Percentiles rank a stretch among this genome's conserved stretches.
These are phyloP conservation scores for Paramuricea clavata DNA, from an alignment of 92 coral and sea anemone genomes.

Conservation along the genomic window DNA sequence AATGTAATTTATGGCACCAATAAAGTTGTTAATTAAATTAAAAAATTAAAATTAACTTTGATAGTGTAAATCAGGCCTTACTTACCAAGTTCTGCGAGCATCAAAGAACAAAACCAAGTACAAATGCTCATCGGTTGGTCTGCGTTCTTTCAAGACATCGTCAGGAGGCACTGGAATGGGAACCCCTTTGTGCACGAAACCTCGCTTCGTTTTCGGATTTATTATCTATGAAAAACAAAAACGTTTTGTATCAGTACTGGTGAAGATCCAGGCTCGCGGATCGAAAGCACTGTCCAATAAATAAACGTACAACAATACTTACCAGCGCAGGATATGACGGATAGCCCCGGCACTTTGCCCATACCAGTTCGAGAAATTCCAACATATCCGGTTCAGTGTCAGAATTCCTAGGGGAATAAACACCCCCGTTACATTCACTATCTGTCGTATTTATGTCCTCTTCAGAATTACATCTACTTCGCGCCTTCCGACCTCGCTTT, in stretches of 20 bases:
- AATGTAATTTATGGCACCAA: too few species aligned
- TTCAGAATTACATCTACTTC: slow-evolving; percentile 88
- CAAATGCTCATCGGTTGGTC: slow-evolving; percentile 87
- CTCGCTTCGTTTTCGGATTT: slow-evolving; percentile 96
- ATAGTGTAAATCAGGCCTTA: not conserved
- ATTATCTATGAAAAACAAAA: slow-evolving; percentile 74
- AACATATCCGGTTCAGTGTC: slow-evolving; percentile 82
- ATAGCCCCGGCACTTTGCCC: slow-evolving; percentile 99
- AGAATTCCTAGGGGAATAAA: slow-evolving; percentile 74
- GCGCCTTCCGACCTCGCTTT: slow-evolving; percentile 81
- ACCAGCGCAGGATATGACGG: slow-evolving; percentile 99
- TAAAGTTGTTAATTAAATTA: not conserved
- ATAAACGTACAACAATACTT: slow-evolving; percentile 6
- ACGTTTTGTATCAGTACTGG: too few species aligned
- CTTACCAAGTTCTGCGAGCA: slow-evolving; percentile 96
- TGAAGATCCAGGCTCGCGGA: too few species aligned
- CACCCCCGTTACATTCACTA: slow-evolving; percentile 87
- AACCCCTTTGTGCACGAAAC: slow-evolving; percentile 94
- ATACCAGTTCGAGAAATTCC: slow-evolving; percentile 92
- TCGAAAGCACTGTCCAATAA: too few species aligned
- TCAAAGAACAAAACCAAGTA: slow-evolving; percentile 96
- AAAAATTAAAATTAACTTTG: not conserved
- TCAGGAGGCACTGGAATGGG: slow-evolving; percentile 99
- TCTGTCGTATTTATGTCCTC: slow-evolving; percentile 96
- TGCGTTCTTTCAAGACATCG: slow-evolving; percentile 89